phyloP scores from a whole-genome alignment of 37 sponge, comb jelly and placozoan genomes.

The Oopsacas minuta region DNA sequence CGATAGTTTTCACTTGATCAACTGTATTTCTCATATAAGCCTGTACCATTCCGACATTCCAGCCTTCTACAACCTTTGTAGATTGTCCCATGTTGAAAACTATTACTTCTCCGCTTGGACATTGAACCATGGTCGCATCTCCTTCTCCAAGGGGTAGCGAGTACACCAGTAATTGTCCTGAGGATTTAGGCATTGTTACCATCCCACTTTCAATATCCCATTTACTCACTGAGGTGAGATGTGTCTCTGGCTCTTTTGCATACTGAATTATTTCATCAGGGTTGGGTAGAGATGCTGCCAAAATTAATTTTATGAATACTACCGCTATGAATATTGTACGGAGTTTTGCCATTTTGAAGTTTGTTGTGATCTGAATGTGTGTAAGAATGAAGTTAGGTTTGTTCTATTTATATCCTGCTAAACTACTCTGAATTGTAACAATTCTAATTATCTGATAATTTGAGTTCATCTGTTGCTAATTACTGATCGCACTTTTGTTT shows the following conservation, averaged over 20 bases:
- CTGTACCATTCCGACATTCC: slow-evolving; percentile 13
- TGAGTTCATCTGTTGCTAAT: not conserved
- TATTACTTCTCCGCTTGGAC: not conserved
- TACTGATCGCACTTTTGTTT: not conserved
- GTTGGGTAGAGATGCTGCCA: not conserved
- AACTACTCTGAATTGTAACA: too few relatives aligned
- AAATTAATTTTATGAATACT: not conserved
- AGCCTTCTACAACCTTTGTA: not conserved
- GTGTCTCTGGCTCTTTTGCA: not conserved
- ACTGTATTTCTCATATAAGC: not conserved
- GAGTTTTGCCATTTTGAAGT: not conserved
- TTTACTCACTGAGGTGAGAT: not conserved
- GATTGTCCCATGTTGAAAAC: slow-evolving; percentile 19
- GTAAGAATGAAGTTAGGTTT: not conserved
- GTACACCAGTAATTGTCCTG: not conserved
- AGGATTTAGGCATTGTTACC: slow-evolving; percentile 6
- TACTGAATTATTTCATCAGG: not conserved
- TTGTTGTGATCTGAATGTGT: too few relatives aligned
- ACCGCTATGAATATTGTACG: not conserved
- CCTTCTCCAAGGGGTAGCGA: not conserved
- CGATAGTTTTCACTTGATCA: not conserved
- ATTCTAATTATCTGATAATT: not conserved
- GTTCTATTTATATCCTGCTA: slow-evolving; percentile 12
- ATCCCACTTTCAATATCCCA: slow-evolving; percentile 17
- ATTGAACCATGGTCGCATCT: not conserved